These are phyloP conservation scores for Nymphalis urticae DNA, from an alignment of 2,888 invertebrate species.

Conservation along the genomic window DNA sequence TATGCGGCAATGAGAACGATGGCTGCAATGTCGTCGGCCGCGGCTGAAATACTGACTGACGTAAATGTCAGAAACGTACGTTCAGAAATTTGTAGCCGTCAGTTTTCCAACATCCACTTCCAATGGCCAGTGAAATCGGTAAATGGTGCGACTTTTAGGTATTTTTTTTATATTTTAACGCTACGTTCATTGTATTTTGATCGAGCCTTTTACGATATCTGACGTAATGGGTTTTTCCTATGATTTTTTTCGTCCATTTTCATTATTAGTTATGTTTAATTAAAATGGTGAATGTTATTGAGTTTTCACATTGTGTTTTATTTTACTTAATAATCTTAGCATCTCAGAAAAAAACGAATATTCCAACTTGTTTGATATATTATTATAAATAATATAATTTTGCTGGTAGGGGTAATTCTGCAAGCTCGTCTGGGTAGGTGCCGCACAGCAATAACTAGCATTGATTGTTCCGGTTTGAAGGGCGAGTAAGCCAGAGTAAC, in stretches of 20 bases:
- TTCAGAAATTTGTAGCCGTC: conserved; percentile 18
- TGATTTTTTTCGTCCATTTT: background rate
- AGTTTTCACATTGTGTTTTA: too few relatives aligned
- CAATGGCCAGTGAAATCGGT: conserved; percentile 21
- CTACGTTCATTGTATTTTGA: background rate
- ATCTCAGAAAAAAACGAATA: too few relatives aligned
- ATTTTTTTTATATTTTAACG: background rate
- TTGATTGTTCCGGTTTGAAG: too few relatives aligned
- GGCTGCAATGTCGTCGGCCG: conserved; percentile 19
- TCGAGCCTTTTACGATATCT: background rate
- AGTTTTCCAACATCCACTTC: conserved; percentile 9
- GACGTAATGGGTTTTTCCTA: background rate
- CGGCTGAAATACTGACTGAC: conserved; percentile 22
- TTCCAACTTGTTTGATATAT: too few relatives aligned
- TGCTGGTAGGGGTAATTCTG: too few relatives aligned
- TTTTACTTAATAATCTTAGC: too few relatives aligned
- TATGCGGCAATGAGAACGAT: conserved; percentile 1
- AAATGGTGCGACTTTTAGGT: conserved; percentile 13
- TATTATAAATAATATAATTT: too few relatives aligned
- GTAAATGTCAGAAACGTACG: conserved; percentile 27
- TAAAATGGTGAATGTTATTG: too few relatives aligned
- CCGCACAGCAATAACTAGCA: too few relatives aligned
- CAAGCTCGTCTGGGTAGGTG: too few relatives aligned
- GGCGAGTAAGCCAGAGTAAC: too few relatives aligned
- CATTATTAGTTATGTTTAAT: background rate